phyloP scores from a whole-genome alignment of 2,797 vertebrate species.

The Thalassophryne amazonica region DNA sequence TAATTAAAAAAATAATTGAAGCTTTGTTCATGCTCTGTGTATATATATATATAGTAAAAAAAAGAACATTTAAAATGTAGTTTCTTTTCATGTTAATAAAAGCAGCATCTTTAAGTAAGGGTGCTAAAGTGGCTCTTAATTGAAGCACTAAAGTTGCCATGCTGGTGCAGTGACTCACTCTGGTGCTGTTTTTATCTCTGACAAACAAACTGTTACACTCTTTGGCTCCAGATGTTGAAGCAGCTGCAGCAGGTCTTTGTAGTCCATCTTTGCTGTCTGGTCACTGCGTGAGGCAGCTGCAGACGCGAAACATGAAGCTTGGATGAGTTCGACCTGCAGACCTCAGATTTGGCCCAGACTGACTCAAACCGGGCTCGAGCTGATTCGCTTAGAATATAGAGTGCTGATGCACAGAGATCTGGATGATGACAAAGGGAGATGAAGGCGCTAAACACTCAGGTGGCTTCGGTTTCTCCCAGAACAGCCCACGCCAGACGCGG shows the following conservation, averaged over 20 bases:
- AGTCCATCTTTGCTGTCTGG: constrained; percentile 61
- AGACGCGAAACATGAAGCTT: constrained; percentile 72
- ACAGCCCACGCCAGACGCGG: neutral
- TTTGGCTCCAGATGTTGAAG: constrained; percentile 52
- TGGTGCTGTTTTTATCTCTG: neutral
- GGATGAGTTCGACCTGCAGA: constrained; percentile 42
- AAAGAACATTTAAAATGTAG: too few species aligned
- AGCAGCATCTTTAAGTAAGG: constrained; percentile 30
- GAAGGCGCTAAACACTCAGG: neutral
- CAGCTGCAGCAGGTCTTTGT: constrained; percentile 64
- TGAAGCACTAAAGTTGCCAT: constrained; percentile 13
- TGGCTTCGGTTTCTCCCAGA: neutral
- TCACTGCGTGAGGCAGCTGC: constrained; percentile 55
- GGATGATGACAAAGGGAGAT: constrained; percentile 3
- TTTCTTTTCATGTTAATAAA: too few species aligned
- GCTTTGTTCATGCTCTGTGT: too few species aligned
- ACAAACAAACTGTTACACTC: constrained; percentile 28
- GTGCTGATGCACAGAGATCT: constrained; percentile 30
- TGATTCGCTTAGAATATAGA: constrained; percentile 16
- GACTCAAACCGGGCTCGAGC: constrained; percentile 34
- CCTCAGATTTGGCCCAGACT: constrained; percentile 37
- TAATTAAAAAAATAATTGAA: too few species aligned
- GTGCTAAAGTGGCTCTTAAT: too few species aligned
- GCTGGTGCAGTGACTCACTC: constrained; percentile 11
- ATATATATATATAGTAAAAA: too few species aligned